Evolutionary conservation across 1,140 invertebrate genomes (phyloP).

Genomic region (Zaprionus tsacasi): DNA sequence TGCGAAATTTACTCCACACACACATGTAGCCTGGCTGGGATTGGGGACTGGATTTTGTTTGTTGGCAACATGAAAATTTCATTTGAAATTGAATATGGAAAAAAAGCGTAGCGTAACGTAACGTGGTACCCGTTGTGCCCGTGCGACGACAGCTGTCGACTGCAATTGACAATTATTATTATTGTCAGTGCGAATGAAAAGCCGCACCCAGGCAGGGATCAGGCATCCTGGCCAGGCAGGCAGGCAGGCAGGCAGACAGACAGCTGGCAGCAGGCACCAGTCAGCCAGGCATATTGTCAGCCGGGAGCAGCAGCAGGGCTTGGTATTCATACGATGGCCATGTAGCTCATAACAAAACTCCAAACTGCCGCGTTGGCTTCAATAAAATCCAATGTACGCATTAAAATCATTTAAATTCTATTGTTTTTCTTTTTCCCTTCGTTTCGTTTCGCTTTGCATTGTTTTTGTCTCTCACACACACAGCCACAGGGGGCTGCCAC

Average conservation of each 20-base stretch:
- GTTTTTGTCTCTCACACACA: constrained; percentile 17
- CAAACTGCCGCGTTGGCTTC: constrained; percentile 64
- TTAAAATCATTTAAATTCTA: constrained; percentile 83
- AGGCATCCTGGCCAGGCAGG: constrained; percentile 10
- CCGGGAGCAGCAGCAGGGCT: constrained; percentile 16
- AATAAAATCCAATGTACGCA: constrained; percentile 80
- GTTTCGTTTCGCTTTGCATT: constrained; percentile 40
- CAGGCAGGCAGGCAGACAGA: background rate
- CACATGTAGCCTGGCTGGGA: background rate
- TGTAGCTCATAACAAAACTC: constrained; percentile 59
- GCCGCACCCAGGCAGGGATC: constrained; percentile 18
- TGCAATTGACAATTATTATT: constrained; percentile 83
- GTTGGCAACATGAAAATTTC: constrained; percentile 71
- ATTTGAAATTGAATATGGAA: constrained; percentile 81
- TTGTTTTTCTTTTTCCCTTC: constrained; percentile 69
- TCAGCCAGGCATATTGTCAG: constrained; percentile 17
- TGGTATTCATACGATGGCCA: constrained; percentile 71
- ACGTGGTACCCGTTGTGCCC: background rate
- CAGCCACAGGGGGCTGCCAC: constrained; percentile 37
- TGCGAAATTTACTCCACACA: constrained; percentile 66
- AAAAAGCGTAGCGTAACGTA: constrained; percentile 43
- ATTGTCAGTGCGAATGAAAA: constrained; percentile 77
- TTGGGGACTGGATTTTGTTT: constrained; percentile 9
- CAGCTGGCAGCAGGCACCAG: constrained; percentile 9
- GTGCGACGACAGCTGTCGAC: constrained; percentile 59